These are phyloP conservation scores for Holacanthus passer DNA, from an alignment of 2,113 vertebrate genomes.

Conservation along the genomic window DNA sequence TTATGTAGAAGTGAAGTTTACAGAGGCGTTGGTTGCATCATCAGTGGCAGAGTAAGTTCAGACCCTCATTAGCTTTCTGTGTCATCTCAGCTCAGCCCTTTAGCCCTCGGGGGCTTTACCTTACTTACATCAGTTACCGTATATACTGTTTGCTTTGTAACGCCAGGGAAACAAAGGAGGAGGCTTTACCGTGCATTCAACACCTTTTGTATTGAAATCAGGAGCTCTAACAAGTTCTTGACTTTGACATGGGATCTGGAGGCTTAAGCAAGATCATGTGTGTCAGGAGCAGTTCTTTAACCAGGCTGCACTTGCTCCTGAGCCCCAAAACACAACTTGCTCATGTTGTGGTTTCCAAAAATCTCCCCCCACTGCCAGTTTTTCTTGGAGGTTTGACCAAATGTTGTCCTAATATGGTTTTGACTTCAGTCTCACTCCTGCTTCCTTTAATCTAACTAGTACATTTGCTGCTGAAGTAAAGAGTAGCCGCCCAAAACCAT, in stretches of 20 bases:
- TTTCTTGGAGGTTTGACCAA: constrained; percentile 65
- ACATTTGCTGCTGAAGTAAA: constrained; percentile 15
- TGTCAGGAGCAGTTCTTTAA: constrained; percentile 35
- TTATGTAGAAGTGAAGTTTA: constrained; percentile 53
- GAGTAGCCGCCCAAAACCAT: constrained; percentile 18
- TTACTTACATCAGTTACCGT: not conserved
- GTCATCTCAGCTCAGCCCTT: constrained; percentile 40
- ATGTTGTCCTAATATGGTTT: constrained; percentile 68
- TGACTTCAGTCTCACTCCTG: constrained; percentile 17
- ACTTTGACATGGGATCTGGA: constrained; percentile 47
- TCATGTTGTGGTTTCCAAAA: constrained; percentile 42
- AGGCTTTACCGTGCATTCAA: constrained; percentile 10
- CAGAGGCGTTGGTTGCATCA: constrained; percentile 49
- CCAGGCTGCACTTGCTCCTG: constrained; percentile 8
- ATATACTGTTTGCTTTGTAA: constrained; percentile 34
- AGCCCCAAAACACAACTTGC: constrained; percentile 49
- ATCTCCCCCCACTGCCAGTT: constrained; percentile 48
- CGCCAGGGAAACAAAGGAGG: not conserved
- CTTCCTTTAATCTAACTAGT: constrained; percentile 4
- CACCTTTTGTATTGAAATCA: constrained; percentile 42
- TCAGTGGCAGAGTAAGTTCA: constrained; percentile 36
- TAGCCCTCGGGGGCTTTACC: constrained; percentile 17
- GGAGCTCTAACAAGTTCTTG: constrained; percentile 39
- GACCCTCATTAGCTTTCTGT: constrained; percentile 41
- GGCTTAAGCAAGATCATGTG: constrained; percentile 61